A percentile compares a stretch with the other conserved stretches of the same genome.
phyloP scores from a whole-genome alignment of 2,797 vertebrate genomes.

The Pangasius krempfi region DNA sequence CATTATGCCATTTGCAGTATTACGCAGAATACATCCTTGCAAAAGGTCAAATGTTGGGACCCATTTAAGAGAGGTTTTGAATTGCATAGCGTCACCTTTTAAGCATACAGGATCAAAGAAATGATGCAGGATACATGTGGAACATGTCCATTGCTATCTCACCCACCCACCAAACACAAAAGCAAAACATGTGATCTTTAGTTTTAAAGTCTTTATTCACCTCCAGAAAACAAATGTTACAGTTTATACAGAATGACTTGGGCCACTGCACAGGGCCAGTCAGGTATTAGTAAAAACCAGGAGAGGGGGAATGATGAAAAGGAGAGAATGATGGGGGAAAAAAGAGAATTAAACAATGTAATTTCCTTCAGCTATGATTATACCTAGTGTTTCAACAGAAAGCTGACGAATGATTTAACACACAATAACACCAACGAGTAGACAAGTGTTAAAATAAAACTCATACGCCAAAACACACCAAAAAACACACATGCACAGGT shows the following conservation, averaged over 20 bases:
- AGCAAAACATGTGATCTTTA: slow-evolving; percentile 40
- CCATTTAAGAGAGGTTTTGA: not conserved
- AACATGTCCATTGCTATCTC: slow-evolving; percentile 29
- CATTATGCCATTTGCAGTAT: not conserved
- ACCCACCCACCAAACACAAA: slow-evolving; percentile 35
- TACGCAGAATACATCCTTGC: not conserved
- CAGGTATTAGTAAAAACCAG: slow-evolving; percentile 78
- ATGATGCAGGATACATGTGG: not conserved
- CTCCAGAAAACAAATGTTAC: slow-evolving; percentile 84
- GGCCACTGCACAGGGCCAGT: slow-evolving; percentile 74
- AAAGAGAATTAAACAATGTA: slow-evolving; percentile 69
- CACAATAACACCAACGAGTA: slow-evolving; percentile 52
- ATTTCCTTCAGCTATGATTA: slow-evolving; percentile 55
- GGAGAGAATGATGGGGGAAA: slow-evolving; percentile 15
- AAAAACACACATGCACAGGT: slow-evolving; percentile 35
- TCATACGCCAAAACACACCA: slow-evolving; percentile 34
- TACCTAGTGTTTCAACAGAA: slow-evolving; percentile 61
- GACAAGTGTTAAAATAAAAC: slow-evolving; percentile 54
- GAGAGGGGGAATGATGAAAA: slow-evolving; percentile 53
- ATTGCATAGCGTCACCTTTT: not conserved
- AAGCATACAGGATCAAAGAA: not conserved
- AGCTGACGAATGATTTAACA: slow-evolving; percentile 49
- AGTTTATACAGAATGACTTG: slow-evolving; percentile 89
- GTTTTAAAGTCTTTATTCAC: slow-evolving; percentile 89
- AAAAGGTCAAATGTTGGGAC: not conserved